Base-by-base conservation (phyloP, 1,140 invertebrate species). In the Potamilus streckersoni region DNA sequence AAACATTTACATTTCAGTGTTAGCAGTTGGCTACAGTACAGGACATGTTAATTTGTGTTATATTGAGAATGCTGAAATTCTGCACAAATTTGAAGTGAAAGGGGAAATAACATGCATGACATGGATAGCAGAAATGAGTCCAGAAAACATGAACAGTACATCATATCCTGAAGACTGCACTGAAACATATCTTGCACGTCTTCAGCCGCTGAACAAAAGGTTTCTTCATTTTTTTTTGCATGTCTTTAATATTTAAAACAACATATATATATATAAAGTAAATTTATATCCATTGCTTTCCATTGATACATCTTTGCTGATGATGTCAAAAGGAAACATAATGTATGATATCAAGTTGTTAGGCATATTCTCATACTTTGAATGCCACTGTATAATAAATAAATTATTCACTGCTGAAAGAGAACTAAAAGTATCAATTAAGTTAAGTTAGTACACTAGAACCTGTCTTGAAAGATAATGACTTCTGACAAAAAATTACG, bases 61-160 rank as follows among this genome's bases (percentile, higher is more conserved):
- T 89, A 94, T 97, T 63, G 97, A 98, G 91, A 95, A 96, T 84
- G 95, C 96, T 83, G 94, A 94, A 82, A 92, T 94, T 56, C 90
- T 97, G 23, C 94, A 95, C 71, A 93, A 92, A 68, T 78, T 89
- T 11, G 92, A 93, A 74, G 90, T 93, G 77, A 91, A 89, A 73
- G 91, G 83, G 82, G 91, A 89, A 79, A 92, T 91, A 73, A 92
- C 90, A 31, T 90, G 88, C 78, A 83, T 93, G n/a, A 90, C 87
- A 56, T 94, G 93, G 91, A 89, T 91, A 49, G 89, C 79, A 58
- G 85, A 89, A 69, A 31, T 61, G 14, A 60, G 79, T 23, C 69
- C 78, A 27, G 60, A 62, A 27, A 23, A 71, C 2, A 82, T 79
- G 83, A 76, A 74, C 57, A 69, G 72, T 66, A 83, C 84, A 15